Evolutionary conservation across 2,113 vertebrate species (phyloP), one percentile per base, ranked within the genome.

Genomic region (Bubo blakistoni): DNA sequence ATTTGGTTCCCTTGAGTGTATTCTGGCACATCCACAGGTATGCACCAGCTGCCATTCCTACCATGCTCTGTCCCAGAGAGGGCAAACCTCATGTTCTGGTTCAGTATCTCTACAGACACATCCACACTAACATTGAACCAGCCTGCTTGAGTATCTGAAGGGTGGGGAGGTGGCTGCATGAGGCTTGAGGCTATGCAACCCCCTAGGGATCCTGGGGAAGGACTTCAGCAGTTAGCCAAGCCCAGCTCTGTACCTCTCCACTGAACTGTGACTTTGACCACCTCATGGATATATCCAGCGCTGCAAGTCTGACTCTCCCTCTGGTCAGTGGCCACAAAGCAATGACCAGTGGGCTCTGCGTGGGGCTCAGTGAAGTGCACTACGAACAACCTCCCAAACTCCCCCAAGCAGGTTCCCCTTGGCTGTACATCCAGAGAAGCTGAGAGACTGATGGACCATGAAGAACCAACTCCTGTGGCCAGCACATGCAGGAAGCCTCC

Each of bases 31-130:
- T 30, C 47, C 51, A 0, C 26, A 52, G 30, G 30, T 3, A 52
- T 0, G 3, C 26, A 40, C 51, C 90, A 96, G 81, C 59, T 71
- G 52, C 59, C 44, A 8, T 16, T 51, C 49, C 62, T 36, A 16
- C 30, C 58, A 27, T 0, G 0, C 13, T 67, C 26, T 61, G 59
- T 72, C 49, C 61, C 27, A 36, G 44, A 30, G 49, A 2, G 11
- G 65, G 47, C 16, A 55, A 61, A 79, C 8, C 52, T 46, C 30
- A 14, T 7, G 15, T 49, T 66, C 51, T 38, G 49, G 15, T 47
- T 51, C 36, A 82, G 24, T 19, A 24, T 22, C 30, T 51, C 44
- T 26, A 6, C 0, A 5, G 76, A 52, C 46, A 71, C 15, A 72
- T 32, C 19, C 34, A 15, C 29, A 36, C 7, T 8, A 46, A 55